Evolutionary conservation across 2,888 invertebrate species (phyloP), one percentile per base, ranked within the genome.

Genomic region (Leucophenga maculata): DNA sequence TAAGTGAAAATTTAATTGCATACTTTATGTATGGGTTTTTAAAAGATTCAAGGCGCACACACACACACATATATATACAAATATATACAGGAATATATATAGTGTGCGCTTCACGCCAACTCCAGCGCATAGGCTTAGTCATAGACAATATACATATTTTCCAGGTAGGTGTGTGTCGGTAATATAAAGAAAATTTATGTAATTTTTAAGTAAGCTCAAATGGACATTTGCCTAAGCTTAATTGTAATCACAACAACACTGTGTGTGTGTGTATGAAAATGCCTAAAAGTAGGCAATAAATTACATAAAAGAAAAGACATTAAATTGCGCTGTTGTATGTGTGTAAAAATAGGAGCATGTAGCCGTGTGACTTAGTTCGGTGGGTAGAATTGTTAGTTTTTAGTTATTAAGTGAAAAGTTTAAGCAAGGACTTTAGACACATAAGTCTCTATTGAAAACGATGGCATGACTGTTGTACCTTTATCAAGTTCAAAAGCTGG

Each of bases 1-100:
- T 86, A 86, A 86, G 85, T 86, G 86, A 86, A 86, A 86, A 85
- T 86, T 86, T 86, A 86, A 86, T 86, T 86, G 86, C 86, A 81
- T 84, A 83, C 84, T 86, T 86, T 86, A 86, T 83, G 86, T 80
- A 84, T 86, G 86, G 78, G 69, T 64, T 70, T 82, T 79, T 77
- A 70, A 76, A 72, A 76, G 76, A 74, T 78, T 67, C 73, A 26
- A 26, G 70, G 67, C 69, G 76, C 74, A 75, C 75, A 44, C n/a
- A 65, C 48, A 65, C 50, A 13, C 50, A 65, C 16, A 48, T 14
- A 50, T 14, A 31, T n/a, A 50, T 16, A 22, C 22, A 48, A 8
- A 22, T 9, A 18, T 11, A 8, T 39, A 54, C 11, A 57, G 54
- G 46, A 3, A 46, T 4, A 46, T n/a, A 14, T n/a, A 46, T n/a